Base-by-base conservation (phyloP, 2,797 vertebrate species). In the Karalla daura region DNA sequence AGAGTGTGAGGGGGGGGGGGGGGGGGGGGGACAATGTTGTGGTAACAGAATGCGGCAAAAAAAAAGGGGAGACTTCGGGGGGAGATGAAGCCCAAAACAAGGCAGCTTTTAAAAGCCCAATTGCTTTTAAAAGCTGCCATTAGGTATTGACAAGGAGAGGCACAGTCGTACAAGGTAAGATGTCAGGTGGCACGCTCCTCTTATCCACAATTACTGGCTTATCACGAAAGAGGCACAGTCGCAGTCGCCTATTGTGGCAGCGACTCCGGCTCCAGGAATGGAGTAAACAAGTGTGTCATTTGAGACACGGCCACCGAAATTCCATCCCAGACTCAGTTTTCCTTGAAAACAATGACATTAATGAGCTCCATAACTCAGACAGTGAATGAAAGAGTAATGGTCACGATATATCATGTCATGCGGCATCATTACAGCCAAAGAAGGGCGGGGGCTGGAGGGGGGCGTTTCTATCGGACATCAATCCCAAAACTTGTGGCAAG, bases 91-190 rank as follows among this genome's bases (percentile, higher is more conserved):
- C 71, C 35, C 59, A 81, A 77, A 84, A 68, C 77, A 78, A 12
- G n/a, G 59, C 59, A 78, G 75, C 74, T 80, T 87, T 86, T 89
- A 85, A 89, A 88, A 92, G 73, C 81, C n/a, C 88, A 90, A 84
- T 88, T 78, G 85, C 75, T 30, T 30, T 30, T 30, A 30, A 68
- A 79, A 87, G 3, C 28, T 30, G 66, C 81, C 88, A 92, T 92
- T 91, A 88, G 70, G 70, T 70, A 50, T 49, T 80, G 70, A 81
- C 63, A 74, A 75, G 63, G 49, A 67, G 70, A 66, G 71, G 58
- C 80, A 70, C 78, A 80, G 66, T 80, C 63, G 43, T 11, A 46
- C 40, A 62, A 51, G 51, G 51, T 50, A 46, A 81, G 70, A 88
- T 84, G 66, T 84, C 87, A 87, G 80, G 75, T 76, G 44, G 25